These are phyloP conservation scores for Petrocephalus microphthalmus DNA, from an alignment of 2,113 vertebrate species.

Conservation along the genomic window DNA sequence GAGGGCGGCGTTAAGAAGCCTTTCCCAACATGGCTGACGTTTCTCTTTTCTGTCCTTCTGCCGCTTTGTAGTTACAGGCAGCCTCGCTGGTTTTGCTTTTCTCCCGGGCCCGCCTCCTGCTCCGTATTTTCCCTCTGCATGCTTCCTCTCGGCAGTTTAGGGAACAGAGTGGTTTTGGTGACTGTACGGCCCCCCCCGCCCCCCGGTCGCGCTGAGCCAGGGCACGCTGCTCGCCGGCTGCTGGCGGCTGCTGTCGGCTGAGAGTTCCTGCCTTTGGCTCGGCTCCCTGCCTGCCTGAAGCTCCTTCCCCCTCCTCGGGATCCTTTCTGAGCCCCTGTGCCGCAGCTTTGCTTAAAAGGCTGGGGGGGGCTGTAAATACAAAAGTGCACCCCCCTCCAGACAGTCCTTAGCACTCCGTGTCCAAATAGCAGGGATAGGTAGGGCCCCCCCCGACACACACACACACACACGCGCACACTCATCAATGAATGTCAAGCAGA, in stretches of 20 bases:
- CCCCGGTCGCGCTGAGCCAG: too few species aligned
- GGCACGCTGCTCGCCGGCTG: not conserved
- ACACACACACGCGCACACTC: slow-evolving; percentile 47
- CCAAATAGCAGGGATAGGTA: slow-evolving; percentile 32
- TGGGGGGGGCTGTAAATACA: not conserved
- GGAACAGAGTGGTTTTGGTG: slow-evolving; percentile 38
- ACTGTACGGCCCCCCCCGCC: slow-evolving; percentile 41
- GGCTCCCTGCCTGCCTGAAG: too few species aligned
- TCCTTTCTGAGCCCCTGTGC: not conserved
- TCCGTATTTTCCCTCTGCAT: slow-evolving; percentile 34
- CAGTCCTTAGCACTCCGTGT: slow-evolving; percentile 33
- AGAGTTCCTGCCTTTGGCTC: too few species aligned
- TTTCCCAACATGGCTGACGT: slow-evolving; percentile 88
- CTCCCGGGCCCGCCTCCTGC: not conserved
- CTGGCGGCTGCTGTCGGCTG: not conserved
- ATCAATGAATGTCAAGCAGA: slow-evolving; percentile 72
- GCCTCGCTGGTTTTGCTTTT: slow-evolving; percentile 27
- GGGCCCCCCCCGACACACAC: slow-evolving; percentile 34
- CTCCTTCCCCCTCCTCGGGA: not conserved
- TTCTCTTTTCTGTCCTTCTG: slow-evolving; percentile 34
- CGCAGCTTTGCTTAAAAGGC: not conserved
- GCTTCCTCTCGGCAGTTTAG: slow-evolving; percentile 12
- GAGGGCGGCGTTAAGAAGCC: slow-evolving; percentile 68
- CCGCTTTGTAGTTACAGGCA: slow-evolving; percentile 44
- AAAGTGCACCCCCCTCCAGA: not conserved